These are phyloP conservation scores for Formicarius rufipectus DNA, from an alignment of 2,113 vertebrate species.

Conservation along the genomic window DNA sequence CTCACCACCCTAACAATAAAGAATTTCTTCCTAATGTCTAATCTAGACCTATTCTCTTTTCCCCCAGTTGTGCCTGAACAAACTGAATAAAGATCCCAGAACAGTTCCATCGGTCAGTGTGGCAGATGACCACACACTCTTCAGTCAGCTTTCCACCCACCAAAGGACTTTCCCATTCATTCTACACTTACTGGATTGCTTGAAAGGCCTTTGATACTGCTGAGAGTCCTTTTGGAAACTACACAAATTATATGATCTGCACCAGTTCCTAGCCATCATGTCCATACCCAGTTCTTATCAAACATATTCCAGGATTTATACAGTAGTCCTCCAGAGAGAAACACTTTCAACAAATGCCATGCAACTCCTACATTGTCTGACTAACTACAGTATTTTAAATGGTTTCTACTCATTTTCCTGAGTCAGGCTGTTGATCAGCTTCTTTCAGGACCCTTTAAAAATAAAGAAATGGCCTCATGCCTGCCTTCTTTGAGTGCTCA, in stretches of 20 bases:
- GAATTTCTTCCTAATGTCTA: neutral
- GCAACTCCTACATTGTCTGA: neutral
- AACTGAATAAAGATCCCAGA: neutral
- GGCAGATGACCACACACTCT: neutral
- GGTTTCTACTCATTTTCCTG: neutral
- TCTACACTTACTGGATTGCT: neutral
- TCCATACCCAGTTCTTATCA: neutral
- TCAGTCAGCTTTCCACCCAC: neutral
- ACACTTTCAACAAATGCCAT: neutral
- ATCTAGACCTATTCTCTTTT: neutral
- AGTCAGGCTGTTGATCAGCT: neutral
- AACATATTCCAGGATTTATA: neutral
- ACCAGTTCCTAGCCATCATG: neutral
- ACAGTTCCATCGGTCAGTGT: neutral
- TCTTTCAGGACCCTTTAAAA: neutral
- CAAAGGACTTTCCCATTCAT: neutral
- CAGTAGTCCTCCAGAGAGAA: neutral
- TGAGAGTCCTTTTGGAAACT: neutral
- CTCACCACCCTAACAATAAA: neutral
- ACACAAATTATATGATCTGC: neutral
- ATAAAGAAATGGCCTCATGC: neutral
- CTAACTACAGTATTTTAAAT: neutral
- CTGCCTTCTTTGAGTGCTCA: neutral
- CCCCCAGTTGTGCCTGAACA: neutral
- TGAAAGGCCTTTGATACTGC: neutral